These are phyloP conservation scores for Sciurus carolinensis DNA, from an alignment of 2,797 vertebrate species.

Conservation along the genomic window DNA sequence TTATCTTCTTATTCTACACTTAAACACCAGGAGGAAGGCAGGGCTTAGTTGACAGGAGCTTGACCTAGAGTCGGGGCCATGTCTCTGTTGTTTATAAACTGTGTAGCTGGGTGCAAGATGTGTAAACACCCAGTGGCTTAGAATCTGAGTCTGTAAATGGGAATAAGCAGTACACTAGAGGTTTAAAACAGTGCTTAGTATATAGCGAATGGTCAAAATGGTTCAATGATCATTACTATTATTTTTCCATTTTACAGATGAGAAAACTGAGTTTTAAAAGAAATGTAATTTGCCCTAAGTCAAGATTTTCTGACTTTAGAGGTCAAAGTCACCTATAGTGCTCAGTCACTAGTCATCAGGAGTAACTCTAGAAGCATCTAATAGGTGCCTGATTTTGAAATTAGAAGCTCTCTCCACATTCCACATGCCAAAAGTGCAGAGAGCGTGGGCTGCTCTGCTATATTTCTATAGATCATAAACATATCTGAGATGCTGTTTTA, in stretches of 20 bases:
- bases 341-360: not conserved
- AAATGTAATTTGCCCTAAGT: not conserved
- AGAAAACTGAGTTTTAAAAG: conserved; percentile 23
- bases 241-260: not conserved
- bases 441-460: not conserved
- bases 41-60: not conserved
- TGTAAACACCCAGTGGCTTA: not conserved
- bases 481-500: not conserved
- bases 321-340: not conserved
- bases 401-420: not conserved
- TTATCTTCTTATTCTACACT: not conserved
- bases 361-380: not conserved
- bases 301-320: not conserved
- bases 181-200: not conserved
- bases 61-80: not conserved
- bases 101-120: not conserved
- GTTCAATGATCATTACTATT: not conserved
- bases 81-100: not conserved
- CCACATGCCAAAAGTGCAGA: not conserved
- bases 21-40: conserved; percentile 7
- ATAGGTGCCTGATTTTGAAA: not conserved
- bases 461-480: not conserved
- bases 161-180: not conserved
- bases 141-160: not conserved
- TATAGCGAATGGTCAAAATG: not conserved